Conservation (phyloP, 2,113 vertebrate species). For the Colaptes auratus region DNA sequence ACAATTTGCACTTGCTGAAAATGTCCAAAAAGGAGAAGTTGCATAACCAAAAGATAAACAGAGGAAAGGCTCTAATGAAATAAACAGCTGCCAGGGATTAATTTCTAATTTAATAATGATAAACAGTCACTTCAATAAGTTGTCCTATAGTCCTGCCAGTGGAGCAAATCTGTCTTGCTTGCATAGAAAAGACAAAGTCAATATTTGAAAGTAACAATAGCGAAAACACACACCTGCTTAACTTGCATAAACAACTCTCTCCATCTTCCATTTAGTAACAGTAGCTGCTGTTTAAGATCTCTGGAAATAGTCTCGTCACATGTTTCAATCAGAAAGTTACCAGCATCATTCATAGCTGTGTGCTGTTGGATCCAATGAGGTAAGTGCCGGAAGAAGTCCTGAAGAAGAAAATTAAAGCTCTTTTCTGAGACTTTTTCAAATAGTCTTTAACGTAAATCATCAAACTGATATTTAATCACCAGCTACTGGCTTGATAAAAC, state of each 20-base stretch:
- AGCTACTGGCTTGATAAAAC: background rate
- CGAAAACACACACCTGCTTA: constrained; percentile 85
- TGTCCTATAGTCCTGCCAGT: background rate
- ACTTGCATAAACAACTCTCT: constrained; percentile 88
- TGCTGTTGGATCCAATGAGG: constrained; percentile 93
- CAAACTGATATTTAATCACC: background rate
- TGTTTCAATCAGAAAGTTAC: constrained; percentile 97
- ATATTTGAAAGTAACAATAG: background rate
- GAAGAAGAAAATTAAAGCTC: background rate
- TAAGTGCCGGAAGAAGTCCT: constrained; percentile 81
- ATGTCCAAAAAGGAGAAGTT: background rate
- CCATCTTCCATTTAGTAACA: constrained; percentile 88
- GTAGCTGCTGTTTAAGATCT: constrained; percentile 94
- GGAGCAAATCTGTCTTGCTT: background rate
- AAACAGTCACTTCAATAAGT: background rate
- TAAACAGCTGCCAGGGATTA: background rate
- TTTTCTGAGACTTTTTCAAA: background rate
- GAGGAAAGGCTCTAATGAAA: background rate
- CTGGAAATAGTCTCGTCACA: constrained; percentile 94
- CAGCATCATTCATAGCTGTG: constrained; percentile 95
- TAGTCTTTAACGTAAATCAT: background rate
- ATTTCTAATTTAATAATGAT: background rate
- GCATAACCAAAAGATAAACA: background rate
- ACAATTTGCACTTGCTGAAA: background rate
- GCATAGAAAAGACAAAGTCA: background rate